phyloP scores from a whole-genome alignment of 2,888 invertebrate genomes.

The Fabriciana adippe region DNA sequence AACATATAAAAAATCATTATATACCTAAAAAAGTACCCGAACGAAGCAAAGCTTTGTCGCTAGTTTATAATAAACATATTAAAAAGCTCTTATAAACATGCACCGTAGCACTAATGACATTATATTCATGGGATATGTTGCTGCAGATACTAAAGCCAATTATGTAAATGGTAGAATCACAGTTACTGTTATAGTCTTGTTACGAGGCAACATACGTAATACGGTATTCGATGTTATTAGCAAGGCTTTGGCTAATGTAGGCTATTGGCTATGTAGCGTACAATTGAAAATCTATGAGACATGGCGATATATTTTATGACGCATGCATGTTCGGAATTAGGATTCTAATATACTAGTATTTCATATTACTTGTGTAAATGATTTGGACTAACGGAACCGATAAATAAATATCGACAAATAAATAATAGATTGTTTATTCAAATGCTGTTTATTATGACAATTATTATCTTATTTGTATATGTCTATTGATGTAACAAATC shows the following conservation, averaged over 20 bases:
- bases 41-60: too few relatives aligned
- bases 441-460: too few relatives aligned
- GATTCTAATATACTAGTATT: background rate
- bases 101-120: conserved; percentile 5
- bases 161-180: conserved; percentile 31
- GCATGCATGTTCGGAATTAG: background rate
- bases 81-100: background rate
- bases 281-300: conserved; percentile 17
- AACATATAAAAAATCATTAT: too few relatives aligned
- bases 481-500: too few relatives aligned
- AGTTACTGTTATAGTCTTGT: conserved; percentile 27
- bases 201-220: conserved; percentile 26
- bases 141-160: conserved; percentile 23
- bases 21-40: too few relatives aligned
- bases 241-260: conserved; percentile 21
- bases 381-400: too few relatives aligned
- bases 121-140: conserved; percentile 14
- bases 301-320: background rate
- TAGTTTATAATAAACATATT: background rate
- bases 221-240: conserved; percentile 22
- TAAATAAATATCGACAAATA: too few relatives aligned
- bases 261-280: conserved; percentile 18
- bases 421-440: too few relatives aligned
- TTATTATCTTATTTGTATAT: too few relatives aligned
- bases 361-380: too few relatives aligned